Evolutionary conservation across 1,140 invertebrate genomes (phyloP).

Genomic region (Lutraria rhynchaena): DNA sequence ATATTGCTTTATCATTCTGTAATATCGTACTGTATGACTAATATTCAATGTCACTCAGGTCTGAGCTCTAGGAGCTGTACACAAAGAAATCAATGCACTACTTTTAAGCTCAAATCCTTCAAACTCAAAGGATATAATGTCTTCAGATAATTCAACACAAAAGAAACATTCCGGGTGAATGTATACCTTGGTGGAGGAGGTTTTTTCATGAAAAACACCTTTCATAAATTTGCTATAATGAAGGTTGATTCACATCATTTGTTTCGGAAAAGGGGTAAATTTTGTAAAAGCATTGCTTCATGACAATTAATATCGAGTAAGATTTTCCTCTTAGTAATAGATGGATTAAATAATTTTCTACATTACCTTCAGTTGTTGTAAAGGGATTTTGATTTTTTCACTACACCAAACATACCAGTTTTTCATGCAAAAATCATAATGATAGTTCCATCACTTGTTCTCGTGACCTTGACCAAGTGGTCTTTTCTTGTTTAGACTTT

Average conservation of each 20-base stretch:
- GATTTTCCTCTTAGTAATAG: slow-evolving; percentile 15
- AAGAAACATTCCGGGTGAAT: too few species aligned
- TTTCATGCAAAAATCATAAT: too few species aligned
- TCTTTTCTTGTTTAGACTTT: too few species aligned
- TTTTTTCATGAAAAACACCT: slow-evolving; percentile 20
- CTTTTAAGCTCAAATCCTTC: slow-evolving; percentile 36
- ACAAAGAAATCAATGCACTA: background rate
- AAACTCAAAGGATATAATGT: too few species aligned
- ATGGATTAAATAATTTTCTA: slow-evolving; percentile 21
- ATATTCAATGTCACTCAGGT: slow-evolving; percentile 32
- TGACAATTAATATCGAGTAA: slow-evolving; percentile 35
- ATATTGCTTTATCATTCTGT: background rate
- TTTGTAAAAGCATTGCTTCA: slow-evolving; percentile 28
- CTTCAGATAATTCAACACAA: too few species aligned
- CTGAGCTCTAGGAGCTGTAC: slow-evolving; percentile 41
- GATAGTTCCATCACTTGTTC: slow-evolving; percentile 29
- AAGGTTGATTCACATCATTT: slow-evolving; percentile 13
- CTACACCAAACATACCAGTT: slow-evolving; percentile 39
- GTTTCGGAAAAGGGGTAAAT: slow-evolving; percentile 14
- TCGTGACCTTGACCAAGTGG: too few species aligned
- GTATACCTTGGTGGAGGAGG: too few species aligned
- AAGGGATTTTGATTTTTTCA: slow-evolving; percentile 9
- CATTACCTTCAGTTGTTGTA: slow-evolving; percentile 33
- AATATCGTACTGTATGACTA: slow-evolving; percentile 13
- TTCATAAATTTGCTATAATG: too few species aligned